Evolutionary conservation across 2,113 vertebrate species (phyloP).

Genomic region (Nothoprocta perdicaria): DNA sequence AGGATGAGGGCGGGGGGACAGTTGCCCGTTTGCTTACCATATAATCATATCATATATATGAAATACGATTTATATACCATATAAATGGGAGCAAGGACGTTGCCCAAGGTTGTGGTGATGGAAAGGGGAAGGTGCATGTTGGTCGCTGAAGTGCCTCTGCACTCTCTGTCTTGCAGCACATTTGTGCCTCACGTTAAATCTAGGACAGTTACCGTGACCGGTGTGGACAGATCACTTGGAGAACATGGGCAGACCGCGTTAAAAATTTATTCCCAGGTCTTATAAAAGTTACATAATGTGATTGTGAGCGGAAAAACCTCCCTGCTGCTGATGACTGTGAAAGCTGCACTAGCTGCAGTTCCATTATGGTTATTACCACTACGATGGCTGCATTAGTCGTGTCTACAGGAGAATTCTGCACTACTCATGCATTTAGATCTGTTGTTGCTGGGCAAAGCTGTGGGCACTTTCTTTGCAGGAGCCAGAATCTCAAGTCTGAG

Average conservation of each 20-base stretch:
- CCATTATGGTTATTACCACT: background rate
- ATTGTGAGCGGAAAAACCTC: background rate
- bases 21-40: background rate
- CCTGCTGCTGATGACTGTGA: background rate
- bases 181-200: background rate
- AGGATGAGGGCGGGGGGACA: background rate
- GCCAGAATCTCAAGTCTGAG: background rate
- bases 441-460: background rate
- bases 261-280: background rate
- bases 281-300: background rate
- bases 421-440: background rate
- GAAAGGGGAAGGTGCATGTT: fast-evolving
- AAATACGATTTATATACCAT: no score
- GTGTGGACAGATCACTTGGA: background rate
- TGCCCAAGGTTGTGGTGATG: background rate
- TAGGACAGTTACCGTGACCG: background rate
- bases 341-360: background rate
- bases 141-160: background rate
- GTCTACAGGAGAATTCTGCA: background rate
- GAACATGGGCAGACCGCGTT: background rate
- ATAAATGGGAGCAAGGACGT: background rate
- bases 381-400: background rate
- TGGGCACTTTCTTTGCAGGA: background rate
- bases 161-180: background rate
- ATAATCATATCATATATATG: background rate